phyloP scores from a whole-genome alignment of 2,797 vertebrate genomes.

The Falco naumanni region DNA sequence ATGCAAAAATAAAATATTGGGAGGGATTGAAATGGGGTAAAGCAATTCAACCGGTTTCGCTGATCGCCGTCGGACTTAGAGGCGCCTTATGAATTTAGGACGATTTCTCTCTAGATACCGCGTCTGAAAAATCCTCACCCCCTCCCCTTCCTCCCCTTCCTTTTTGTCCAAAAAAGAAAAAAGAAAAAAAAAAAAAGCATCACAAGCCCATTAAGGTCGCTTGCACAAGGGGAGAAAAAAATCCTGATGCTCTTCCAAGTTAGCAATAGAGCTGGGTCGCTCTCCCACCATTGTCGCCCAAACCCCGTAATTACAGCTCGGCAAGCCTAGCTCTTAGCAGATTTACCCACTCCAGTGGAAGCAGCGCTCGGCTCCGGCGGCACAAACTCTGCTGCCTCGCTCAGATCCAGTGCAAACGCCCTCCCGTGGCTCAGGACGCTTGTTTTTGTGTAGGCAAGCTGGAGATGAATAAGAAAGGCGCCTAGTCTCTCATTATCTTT shows the following conservation, averaged over 20 bases:
- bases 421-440: slow-evolving; percentile 76
- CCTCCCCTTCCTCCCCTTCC: background rate
- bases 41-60: slow-evolving; percentile 18
- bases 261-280: slow-evolving; percentile 44
- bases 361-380: slow-evolving; percentile 75
- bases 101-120: slow-evolving; percentile 23
- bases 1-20: background rate
- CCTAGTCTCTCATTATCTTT: slow-evolving; percentile 71
- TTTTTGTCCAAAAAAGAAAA: background rate
- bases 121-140: background rate
- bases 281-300: slow-evolving; percentile 49
- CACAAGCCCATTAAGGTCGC: slow-evolving; percentile 54
- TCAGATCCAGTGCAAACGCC: slow-evolving; percentile 82
- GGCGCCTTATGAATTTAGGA: slow-evolving; percentile 50
- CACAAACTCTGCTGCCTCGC: slow-evolving; percentile 76
- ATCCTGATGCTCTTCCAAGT: slow-evolving; percentile 66
- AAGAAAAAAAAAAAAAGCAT: background rate
- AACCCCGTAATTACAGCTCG: slow-evolving; percentile 38
- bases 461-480: slow-evolving; percentile 63
- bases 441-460: slow-evolving; percentile 75
- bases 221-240: slow-evolving; percentile 46
- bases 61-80: slow-evolving; percentile 43
- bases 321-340: slow-evolving; percentile 64
- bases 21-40: background rate
- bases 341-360: slow-evolving; percentile 78